A percentile compares a stretch with the other conserved stretches of the same genome.
Conservation (phyloP, 2,888 invertebrate genomes). For the Hesperia comma region DNA sequence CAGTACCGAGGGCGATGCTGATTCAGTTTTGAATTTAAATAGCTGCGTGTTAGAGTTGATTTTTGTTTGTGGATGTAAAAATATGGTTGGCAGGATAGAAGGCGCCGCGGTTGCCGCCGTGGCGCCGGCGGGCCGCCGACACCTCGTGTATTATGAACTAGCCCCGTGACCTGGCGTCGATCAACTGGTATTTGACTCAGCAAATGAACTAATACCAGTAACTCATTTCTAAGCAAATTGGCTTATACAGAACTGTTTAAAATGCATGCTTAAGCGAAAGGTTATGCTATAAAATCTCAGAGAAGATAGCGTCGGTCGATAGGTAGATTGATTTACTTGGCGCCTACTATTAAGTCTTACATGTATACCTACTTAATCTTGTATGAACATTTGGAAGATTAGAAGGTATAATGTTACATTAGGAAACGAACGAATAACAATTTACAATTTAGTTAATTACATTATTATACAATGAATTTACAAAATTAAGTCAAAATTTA, state of each 20-base stretch:
- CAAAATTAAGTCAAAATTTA: conserved; percentile 6
- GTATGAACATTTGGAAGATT: background rate
- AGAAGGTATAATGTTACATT: conserved; percentile 9
- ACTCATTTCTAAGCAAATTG: conserved; percentile 68
- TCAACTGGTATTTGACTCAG: conserved; percentile 79
- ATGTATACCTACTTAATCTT: conserved; percentile 14
- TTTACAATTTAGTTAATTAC: conserved; percentile 5
- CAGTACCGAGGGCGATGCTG: conserved; percentile 53
- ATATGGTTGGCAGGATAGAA: conserved; percentile 73
- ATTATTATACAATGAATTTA: conserved; percentile 16
- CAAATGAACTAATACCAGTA: conserved; percentile 65
- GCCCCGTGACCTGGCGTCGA: conserved; percentile 80
- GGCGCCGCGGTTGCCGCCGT: conserved; percentile 78
- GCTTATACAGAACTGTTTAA: conserved; percentile 56
- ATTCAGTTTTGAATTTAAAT: conserved; percentile 44
- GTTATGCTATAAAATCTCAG: conserved; percentile 29
- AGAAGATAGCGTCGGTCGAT: background rate
- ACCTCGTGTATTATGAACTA: conserved; percentile 83
- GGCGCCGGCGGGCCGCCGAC: conserved; percentile 82
- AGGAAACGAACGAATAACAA: conserved; percentile 5
- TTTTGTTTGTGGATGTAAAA: conserved; percentile 46
- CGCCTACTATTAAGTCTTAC: background rate
- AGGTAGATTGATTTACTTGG: background rate
- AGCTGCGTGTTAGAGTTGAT: conserved; percentile 42
- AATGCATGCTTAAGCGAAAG: conserved; percentile 47